phyloP scores from a whole-genome alignment of 1,140 invertebrate genomes.

The Delia radicum region DNA sequence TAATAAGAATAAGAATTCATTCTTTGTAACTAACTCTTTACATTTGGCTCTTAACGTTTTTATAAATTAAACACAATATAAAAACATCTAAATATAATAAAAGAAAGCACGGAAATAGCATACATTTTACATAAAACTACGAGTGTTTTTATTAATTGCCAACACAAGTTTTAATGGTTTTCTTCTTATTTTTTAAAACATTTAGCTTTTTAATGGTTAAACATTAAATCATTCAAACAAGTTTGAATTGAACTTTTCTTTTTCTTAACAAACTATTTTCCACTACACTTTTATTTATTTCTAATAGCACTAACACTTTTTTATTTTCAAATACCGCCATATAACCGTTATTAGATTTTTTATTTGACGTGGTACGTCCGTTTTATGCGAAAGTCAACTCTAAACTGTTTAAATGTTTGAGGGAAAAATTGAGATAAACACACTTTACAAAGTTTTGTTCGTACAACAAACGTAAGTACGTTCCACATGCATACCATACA shows the following conservation, averaged over 20 bases:
- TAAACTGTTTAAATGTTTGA: slow-evolving; percentile 3
- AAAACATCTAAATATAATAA: not conserved
- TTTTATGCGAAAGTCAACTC: not conserved
- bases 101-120: not conserved
- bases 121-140: not conserved
- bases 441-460: not conserved
- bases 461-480: not conserved
- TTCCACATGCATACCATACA: not conserved
- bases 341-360: not conserved
- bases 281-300: not conserved
- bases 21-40: too few relatives aligned
- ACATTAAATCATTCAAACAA: not conserved
- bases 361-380: not conserved
- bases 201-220: not conserved
- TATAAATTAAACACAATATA: not conserved
- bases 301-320: not conserved
- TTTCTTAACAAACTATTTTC: not conserved
- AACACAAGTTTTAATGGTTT: not conserved
- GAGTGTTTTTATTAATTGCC: not conserved
- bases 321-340: not conserved
- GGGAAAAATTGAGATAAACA: not conserved
- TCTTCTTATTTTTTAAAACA: not conserved
- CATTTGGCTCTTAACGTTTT: not conserved
- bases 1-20: too few relatives aligned
- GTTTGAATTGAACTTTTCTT: not conserved